A percentile compares a stretch with the other conserved stretches of the same genome.
Evolutionary conservation across 2,797 vertebrate genomes (phyloP).

Genomic region (Danio aesculapii): DNA sequence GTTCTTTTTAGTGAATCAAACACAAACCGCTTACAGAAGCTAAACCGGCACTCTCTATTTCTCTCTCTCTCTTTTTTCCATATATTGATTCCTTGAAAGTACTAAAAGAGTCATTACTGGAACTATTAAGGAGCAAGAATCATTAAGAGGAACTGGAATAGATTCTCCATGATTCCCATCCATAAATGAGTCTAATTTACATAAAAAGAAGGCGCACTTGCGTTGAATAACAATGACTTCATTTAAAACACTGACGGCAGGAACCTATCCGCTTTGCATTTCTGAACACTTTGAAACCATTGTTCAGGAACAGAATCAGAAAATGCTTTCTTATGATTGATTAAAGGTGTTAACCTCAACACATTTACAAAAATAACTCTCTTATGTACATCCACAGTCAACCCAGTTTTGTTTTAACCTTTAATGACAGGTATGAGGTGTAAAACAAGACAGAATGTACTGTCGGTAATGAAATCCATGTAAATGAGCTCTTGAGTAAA

Average conservation of each 20-base stretch:
- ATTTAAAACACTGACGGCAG: neutral
- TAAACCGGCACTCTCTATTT: too few species aligned
- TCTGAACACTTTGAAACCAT: neutral
- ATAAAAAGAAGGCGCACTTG: conserved; percentile 6
- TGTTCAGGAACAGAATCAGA: neutral
- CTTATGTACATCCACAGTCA: neutral
- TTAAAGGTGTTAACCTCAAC: neutral
- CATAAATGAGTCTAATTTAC: neutral
- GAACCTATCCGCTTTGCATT: neutral
- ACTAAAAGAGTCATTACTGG: neutral
- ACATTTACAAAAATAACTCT: conserved; percentile 10
- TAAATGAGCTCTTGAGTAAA: conserved; percentile 20
- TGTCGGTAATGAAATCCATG: conserved; percentile 9
- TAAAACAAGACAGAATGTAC: conserved; percentile 16
- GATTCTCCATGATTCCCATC: neutral
- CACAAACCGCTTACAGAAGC: too few species aligned
- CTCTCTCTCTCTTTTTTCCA: neutral
- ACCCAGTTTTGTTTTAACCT: conserved; percentile 5
- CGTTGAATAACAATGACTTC: conserved; percentile 4
- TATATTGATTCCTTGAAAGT: neutral
- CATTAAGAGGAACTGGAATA: neutral
- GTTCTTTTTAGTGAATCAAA: too few species aligned
- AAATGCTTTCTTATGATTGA: conserved; percentile 1
- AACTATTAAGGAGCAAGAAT: neutral
- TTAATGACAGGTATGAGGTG: neutral